These are phyloP conservation scores for Furcifer pardalis DNA, from an alignment of 2,797 vertebrate genomes.

Conservation along the genomic window DNA sequence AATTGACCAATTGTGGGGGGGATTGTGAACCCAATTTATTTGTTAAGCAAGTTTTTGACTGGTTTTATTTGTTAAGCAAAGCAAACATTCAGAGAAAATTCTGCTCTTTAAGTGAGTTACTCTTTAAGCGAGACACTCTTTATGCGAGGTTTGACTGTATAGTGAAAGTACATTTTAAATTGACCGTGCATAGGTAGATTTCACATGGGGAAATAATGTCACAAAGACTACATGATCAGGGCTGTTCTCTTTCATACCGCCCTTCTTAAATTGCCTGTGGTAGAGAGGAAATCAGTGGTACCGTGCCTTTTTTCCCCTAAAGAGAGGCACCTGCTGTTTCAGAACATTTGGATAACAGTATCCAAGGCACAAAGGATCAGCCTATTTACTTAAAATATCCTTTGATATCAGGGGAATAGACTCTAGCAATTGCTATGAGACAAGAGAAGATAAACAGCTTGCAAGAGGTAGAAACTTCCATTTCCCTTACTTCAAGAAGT, in stretches of 20 bases:
- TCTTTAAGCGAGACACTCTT: no score
- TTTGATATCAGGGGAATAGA: constrained; percentile 43
- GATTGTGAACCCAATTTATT: no score
- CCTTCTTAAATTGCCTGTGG: constrained; percentile 50
- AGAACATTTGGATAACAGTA: constrained; percentile 52
- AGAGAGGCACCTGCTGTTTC: constrained; percentile 41
- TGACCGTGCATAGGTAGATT: constrained; percentile 4
- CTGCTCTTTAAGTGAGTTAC: no score
- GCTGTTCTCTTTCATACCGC: constrained; percentile 24
- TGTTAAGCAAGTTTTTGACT: no score
- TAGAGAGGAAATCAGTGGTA: constrained; percentile 43
- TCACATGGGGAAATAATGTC: constrained; percentile 4
- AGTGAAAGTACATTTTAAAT: not conserved
- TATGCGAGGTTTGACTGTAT: no score
- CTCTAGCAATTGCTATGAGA: constrained; percentile 43
- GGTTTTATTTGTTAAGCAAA: no score
- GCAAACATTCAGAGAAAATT: no score
- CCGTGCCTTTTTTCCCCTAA: constrained; percentile 52
- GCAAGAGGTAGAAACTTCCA: constrained; percentile 38
- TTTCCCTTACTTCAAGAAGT: constrained; percentile 36
- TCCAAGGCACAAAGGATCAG: constrained; percentile 60
- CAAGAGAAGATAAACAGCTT: constrained; percentile 55
- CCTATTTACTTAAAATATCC: constrained; percentile 18
- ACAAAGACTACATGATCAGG: not conserved
- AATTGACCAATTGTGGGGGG: no score